phyloP scores from a whole-genome alignment of 1,140 invertebrate species.

The Polypedilum vanderplanki region DNA sequence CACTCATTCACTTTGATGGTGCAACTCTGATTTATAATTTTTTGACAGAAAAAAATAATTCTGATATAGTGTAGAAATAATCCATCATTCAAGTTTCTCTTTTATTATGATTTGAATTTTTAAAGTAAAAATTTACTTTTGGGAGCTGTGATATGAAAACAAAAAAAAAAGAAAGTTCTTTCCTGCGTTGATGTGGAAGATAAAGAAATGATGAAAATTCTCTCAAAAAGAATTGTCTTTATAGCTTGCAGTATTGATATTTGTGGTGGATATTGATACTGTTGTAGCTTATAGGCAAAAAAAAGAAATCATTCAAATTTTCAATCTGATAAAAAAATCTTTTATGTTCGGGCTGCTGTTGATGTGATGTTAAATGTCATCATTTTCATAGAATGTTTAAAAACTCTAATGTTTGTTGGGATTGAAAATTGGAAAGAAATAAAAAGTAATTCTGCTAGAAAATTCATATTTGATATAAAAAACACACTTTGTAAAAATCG shows the following conservation, averaged over 20 bases:
- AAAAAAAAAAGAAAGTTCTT: not conserved
- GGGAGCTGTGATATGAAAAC: constrained; percentile 25
- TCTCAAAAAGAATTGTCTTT: too few species aligned
- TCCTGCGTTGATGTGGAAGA: not conserved
- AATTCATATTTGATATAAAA: constrained; percentile 15
- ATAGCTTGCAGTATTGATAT: not conserved
- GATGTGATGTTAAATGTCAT: not conserved
- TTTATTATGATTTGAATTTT: not conserved
- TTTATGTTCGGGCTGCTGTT: constrained; percentile 3
- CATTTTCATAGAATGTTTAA: constrained; percentile 4
- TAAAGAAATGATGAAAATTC: not conserved
- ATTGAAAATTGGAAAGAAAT: not conserved
- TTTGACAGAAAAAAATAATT: too few species aligned
- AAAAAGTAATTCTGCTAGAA: not conserved
- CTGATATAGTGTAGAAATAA: not conserved
- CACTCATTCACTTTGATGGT: not conserved
- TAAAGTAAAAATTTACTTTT: constrained; percentile 19
- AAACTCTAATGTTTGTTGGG: not conserved
- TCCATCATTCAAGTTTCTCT: not conserved
- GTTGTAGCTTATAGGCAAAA: too few species aligned
- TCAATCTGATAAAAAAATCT: too few species aligned
- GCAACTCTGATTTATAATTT: not conserved
- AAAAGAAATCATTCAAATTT: too few species aligned
- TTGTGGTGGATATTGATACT: constrained; percentile 2
- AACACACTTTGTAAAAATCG: constrained; percentile 9